Evolutionary conservation across 2,113 vertebrate genomes (phyloP), one percentile per base, ranked within the genome.

Genomic region (Crocuta crocuta): DNA sequence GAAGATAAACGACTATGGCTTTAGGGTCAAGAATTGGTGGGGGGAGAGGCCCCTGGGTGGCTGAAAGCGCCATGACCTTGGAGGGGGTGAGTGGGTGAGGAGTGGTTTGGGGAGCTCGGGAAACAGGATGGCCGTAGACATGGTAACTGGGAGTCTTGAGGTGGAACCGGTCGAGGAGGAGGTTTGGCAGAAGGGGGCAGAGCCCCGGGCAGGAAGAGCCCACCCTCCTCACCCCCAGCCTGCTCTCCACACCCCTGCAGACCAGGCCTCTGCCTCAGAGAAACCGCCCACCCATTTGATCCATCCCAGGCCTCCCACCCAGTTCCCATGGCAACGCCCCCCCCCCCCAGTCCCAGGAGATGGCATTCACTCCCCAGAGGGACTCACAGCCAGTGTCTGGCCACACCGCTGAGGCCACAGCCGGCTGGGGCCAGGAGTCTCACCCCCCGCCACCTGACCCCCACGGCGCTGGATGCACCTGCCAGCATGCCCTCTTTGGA

Each of bases 401-500:
- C 35, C 9, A 13, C 17, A 55, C 33, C 4, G 10, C 17, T 26
- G 31, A 1, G 0, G 76, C 55, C 39, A 2, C 0, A 2, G 71
- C 7, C 26, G 11, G 28, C 86, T 45, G 53, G 81, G n/a, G 39
- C n/a, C 28, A 6, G 48, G 33, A 66, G 33, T 15, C 21, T 79
- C 19, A 3, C 33, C 63, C 39, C 5, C 45, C 15, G 35, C 50
- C 15, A 45, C 50, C 7, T 3, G 24, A 1, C 4, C 10, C 33
- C 24, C 39, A 16, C 7, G 0, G 3, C 10, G 31, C 48, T 4
- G 8, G 17, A 45, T 33, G 82, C 61, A 11, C 33, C 39, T 45
- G 5, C 35, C 91, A 79, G 63, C 11, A 23, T 3, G 2, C 7
- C 68, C 23, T 66, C 70, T 7, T 23, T 31, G 21, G 74, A 13